A percentile compares a stretch with the other conserved stretches of the same genome.
phyloP scores from a whole-genome alignment of 1,140 invertebrate genomes.

The Pentalonia nigronervosa region DNA sequence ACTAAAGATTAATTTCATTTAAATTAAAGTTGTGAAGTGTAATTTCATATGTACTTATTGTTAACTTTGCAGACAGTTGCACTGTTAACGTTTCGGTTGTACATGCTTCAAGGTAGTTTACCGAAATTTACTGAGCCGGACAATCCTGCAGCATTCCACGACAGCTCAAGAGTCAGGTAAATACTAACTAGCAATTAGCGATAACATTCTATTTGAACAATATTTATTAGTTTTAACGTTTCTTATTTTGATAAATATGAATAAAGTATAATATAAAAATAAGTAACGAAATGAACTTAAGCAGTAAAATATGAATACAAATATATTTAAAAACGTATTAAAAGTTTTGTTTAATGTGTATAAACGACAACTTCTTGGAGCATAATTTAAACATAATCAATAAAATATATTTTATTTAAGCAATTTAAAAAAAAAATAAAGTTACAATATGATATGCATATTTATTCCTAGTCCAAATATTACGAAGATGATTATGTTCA shows the following conservation, averaged over 20 bases:
- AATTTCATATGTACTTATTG: conserved; percentile 58
- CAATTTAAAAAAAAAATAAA: neutral
- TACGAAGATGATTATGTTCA: neutral
- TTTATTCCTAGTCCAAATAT: neutral
- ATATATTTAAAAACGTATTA: neutral
- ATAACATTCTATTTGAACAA: neutral
- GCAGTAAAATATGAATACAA: neutral
- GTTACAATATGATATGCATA: neutral
- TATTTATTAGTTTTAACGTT: neutral
- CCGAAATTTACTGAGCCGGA: conserved; percentile 84
- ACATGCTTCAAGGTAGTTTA: conserved; percentile 77
- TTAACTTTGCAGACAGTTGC: conserved; percentile 67
- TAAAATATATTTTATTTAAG: neutral
- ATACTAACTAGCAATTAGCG: conserved; percentile 58
- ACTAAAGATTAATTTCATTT: neutral
- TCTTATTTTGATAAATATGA: neutral
- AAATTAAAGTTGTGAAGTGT: neutral
- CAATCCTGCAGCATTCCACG: conserved; percentile 84
- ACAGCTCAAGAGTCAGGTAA: conserved; percentile 76
- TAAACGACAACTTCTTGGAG: neutral
- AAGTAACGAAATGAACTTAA: neutral
- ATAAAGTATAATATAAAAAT: no score
- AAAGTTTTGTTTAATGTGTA: neutral
- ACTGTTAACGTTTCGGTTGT: conserved; percentile 72
- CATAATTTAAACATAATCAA: neutral